These are phyloP conservation scores for Microplitis manilae DNA, from an alignment of 2,888 invertebrate genomes.

Conservation along the genomic window DNA sequence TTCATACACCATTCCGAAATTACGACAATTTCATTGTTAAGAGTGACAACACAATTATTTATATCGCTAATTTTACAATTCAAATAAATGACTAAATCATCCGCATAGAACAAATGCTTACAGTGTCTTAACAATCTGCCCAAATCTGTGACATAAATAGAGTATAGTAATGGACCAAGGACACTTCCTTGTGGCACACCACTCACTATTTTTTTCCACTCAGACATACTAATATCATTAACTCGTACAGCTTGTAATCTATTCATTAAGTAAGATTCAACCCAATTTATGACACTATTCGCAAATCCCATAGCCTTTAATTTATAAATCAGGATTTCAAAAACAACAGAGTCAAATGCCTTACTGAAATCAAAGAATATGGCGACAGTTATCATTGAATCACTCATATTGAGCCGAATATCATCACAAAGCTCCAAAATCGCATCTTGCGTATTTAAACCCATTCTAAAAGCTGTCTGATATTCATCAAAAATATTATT, in stretches of 20 bases:
- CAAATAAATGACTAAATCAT: constrained; percentile 24
- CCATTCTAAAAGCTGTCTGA: constrained; percentile 12
- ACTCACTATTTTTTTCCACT: neutral
- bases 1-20: neutral
- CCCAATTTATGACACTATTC: neutral
- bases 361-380: constrained; percentile 40
- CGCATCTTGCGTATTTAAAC: constrained; percentile 13
- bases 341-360: constrained; percentile 32
- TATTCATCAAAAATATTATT: constrained; percentile 3
- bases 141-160: constrained; percentile 2
- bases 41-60: neutral
- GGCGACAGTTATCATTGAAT: constrained; percentile 7
- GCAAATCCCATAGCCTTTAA: constrained; percentile 7
- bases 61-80: neutral
- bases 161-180: constrained; percentile 11
- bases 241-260: constrained; percentile 12
- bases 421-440: constrained; percentile 22
- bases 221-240: neutral
- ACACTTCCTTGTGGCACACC: constrained; percentile 21
- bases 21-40: neutral
- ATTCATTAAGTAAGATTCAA: constrained; percentile 20
- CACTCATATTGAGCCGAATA: constrained; percentile 16
- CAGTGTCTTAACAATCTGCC: neutral
- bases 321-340: constrained; percentile 4
- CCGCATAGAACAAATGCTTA: constrained; percentile 9